Evolutionary conservation across 2,113 vertebrate species (phyloP).

Genomic region (Amphilophus citrinellus): DNA sequence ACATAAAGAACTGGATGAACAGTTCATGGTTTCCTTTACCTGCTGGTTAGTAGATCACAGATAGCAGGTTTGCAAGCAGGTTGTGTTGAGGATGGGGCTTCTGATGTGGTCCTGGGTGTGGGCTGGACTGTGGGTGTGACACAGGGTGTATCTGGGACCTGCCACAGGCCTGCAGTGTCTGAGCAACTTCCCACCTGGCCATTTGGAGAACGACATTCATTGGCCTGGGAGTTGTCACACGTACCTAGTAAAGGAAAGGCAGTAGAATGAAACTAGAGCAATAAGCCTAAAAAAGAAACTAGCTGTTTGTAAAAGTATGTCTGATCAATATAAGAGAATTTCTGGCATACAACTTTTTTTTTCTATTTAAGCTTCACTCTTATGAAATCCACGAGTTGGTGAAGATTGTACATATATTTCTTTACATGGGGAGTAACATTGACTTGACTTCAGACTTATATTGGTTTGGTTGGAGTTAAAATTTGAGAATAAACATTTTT

Average conservation of each 20-base stretch:
- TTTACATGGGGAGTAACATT: not conserved
- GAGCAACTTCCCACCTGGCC: slow-evolving; percentile 80
- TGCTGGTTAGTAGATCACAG: slow-evolving; percentile 85
- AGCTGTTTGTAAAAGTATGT: not conserved
- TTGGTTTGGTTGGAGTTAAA: not conserved
- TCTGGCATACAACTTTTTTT: not conserved
- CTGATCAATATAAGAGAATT: not conserved
- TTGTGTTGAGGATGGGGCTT: not conserved
- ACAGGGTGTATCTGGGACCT: slow-evolving; percentile 65
- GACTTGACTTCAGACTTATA: no score
- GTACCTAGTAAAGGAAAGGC: slow-evolving; percentile 79
- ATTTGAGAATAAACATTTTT: not conserved
- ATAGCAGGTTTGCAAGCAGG: slow-evolving; percentile 54
- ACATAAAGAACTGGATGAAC: not conserved
- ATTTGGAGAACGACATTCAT: slow-evolving; percentile 87
- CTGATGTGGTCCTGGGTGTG: not conserved
- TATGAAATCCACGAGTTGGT: not conserved
- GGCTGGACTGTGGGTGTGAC: slow-evolving; percentile 22
- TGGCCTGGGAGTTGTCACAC: slow-evolving; percentile 84
- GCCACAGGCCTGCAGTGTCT: slow-evolving; percentile 83
- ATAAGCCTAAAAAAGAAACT: not conserved
- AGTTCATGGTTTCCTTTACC: slow-evolving; percentile 69
- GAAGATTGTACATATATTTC: not conserved
- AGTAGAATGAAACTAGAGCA: not conserved
- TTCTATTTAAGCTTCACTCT: not conserved